These are phyloP conservation scores for Brachypalpus laphriformis DNA, from an alignment of 2,888 invertebrate species.

Conservation along the genomic window DNA sequence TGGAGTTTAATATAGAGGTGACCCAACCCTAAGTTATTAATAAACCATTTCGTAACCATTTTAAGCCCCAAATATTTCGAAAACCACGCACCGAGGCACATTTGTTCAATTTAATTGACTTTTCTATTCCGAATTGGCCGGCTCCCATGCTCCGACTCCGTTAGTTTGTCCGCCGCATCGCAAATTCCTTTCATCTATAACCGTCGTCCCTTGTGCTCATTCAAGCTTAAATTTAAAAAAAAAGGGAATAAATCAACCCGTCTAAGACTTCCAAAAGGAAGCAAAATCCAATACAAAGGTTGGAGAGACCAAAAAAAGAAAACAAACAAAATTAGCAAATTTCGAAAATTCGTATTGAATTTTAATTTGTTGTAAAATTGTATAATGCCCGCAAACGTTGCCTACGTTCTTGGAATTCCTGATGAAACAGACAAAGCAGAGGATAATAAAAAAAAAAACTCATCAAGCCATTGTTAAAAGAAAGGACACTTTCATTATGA, in stretches of 20 bases:
- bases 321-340: conserved; percentile 38
- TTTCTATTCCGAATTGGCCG: conserved; percentile 14
- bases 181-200: conserved; percentile 9
- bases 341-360: conserved; percentile 34
- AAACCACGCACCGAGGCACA: conserved; percentile 26
- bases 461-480: conserved; percentile 32
- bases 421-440: background rate
- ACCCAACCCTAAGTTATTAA: conserved; percentile 1
- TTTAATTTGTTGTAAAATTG: conserved; percentile 38
- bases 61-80: background rate
- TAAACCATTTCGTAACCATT: conserved; percentile 16
- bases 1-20: background rate
- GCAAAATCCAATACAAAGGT: background rate
- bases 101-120: conserved; percentile 49
- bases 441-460: background rate
- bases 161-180: background rate
- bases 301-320: background rate
- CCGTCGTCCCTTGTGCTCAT: conserved; percentile 23
- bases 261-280: background rate
- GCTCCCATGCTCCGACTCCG: background rate
- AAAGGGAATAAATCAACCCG: conserved; percentile 32
- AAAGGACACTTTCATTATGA: conserved; percentile 47
- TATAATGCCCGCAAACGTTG: background rate
- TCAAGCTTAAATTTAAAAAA: conserved; percentile 17
- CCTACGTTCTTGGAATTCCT: conserved; percentile 20